Conservation (phyloP, 2,888 invertebrate species). For the Lathronympha strigana region DNA sequence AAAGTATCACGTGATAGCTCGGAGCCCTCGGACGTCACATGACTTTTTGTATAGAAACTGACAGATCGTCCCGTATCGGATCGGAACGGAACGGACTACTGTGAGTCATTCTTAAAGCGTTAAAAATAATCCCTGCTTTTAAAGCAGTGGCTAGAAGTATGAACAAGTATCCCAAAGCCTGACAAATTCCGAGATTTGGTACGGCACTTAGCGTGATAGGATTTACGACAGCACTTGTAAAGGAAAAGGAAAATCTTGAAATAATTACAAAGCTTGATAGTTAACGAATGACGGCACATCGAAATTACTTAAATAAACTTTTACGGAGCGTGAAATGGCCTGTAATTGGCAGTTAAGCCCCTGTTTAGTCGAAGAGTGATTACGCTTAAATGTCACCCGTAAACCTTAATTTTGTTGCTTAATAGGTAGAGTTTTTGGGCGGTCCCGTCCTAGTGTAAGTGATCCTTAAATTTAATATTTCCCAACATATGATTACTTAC, state of each 20-base stretch:
- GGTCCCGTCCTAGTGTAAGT: not conserved
- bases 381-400: constrained; percentile 18
- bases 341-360: constrained; percentile 24
- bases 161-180: constrained; percentile 4
- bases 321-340: constrained; percentile 28
- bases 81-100: too few relatives aligned
- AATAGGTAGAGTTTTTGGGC: constrained; percentile 1
- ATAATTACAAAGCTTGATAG: constrained; percentile 28
- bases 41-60: too few relatives aligned
- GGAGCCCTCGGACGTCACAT: too few relatives aligned
- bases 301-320: constrained; percentile 31
- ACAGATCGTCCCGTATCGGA: too few relatives aligned
- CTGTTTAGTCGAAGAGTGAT: constrained; percentile 29
- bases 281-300: constrained; percentile 24
- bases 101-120: too few relatives aligned
- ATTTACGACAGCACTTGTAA: constrained; percentile 22
- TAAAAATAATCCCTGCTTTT: not conserved
- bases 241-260: constrained; percentile 28
- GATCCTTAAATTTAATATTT: too few relatives aligned
- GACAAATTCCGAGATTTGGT: constrained; percentile 23
- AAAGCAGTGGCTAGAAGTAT: not conserved
- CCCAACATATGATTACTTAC: too few relatives aligned
- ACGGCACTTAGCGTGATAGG: constrained; percentile 21
- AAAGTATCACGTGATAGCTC: too few relatives aligned
- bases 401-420: constrained; percentile 13